Evolutionary conservation across 2,797 vertebrate genomes (phyloP).

Genomic region (Rachycentron canadum): DNA sequence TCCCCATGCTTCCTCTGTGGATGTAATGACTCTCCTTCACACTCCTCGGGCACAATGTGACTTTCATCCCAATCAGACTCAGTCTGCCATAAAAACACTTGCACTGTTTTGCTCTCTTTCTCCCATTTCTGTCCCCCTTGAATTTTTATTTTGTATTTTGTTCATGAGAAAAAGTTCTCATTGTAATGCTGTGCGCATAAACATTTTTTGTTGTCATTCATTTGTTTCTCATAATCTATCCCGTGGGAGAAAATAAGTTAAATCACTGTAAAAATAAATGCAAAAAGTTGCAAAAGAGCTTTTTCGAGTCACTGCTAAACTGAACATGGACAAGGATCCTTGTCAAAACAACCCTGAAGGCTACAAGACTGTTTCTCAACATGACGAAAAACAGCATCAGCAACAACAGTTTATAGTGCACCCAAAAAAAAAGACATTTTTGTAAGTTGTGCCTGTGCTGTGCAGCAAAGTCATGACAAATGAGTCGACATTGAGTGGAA

Average conservation of each 20-base stretch:
- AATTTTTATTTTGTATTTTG: constrained; percentile 26
- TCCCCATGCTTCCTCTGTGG: constrained; percentile 71
- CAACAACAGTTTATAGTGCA: constrained; percentile 59
- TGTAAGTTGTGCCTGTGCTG: constrained; percentile 48
- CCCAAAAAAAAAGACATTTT: constrained; percentile 36
- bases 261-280: constrained; percentile 4
- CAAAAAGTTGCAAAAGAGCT: constrained; percentile 6
- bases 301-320: constrained; percentile 16
- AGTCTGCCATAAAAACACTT: constrained; percentile 19
- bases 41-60: constrained; percentile 70
- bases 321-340: constrained; percentile 18
- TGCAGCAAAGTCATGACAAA: constrained; percentile 72
- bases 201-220: neutral
- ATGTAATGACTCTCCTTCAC: constrained; percentile 67
- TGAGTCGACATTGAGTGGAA: constrained; percentile 69
- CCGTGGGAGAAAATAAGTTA: neutral
- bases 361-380: constrained; percentile 57
- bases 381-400: constrained; percentile 49
- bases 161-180: neutral
- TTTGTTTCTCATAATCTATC: no score
- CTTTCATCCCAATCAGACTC: constrained; percentile 63
- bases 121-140: neutral
- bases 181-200: neutral
- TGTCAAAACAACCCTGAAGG: constrained; percentile 44
- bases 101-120: neutral